These are phyloP conservation scores for Garrulus glandarius DNA, from an alignment of 2,797 vertebrate genomes.

Conservation along the genomic window DNA sequence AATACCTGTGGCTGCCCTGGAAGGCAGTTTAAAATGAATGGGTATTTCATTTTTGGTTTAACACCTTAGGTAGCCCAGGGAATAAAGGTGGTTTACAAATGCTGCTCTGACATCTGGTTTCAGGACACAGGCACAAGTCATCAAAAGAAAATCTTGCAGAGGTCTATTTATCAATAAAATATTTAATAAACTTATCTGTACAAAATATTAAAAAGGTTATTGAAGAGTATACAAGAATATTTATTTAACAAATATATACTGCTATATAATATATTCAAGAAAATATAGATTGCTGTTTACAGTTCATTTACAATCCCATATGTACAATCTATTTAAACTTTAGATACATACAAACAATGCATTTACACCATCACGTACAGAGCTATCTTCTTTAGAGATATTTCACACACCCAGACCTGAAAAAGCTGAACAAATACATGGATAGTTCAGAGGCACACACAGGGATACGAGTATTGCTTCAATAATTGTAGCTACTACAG, in stretches of 20 bases:
- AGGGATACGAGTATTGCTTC: conserved; percentile 30
- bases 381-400: conserved; percentile 33
- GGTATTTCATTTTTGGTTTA: not conserved
- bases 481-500: not conserved
- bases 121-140: not conserved
- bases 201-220: conserved; percentile 80
- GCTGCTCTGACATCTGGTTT: not conserved
- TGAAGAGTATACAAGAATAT: conserved; percentile 75
- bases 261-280: conserved; percentile 82
- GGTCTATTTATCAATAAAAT: conserved; percentile 77
- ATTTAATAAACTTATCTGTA: conserved; percentile 86
- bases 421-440: conserved; percentile 49
- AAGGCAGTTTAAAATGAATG: not conserved
- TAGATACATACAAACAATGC: conserved; percentile 80
- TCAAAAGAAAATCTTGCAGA: not conserved
- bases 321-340: conserved; percentile 86
- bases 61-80: not conserved
- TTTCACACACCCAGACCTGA: conserved; percentile 31
- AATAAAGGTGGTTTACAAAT: not conserved
- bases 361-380: conserved; percentile 70
- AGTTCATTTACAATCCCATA: conserved; percentile 86
- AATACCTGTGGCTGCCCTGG: not conserved
- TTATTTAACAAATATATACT: conserved; percentile 84
- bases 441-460: conserved; percentile 42
- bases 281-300: conserved; percentile 84